Conservation (phyloP, 2,113 vertebrate genomes). For the Hassar affinis region DNA sequence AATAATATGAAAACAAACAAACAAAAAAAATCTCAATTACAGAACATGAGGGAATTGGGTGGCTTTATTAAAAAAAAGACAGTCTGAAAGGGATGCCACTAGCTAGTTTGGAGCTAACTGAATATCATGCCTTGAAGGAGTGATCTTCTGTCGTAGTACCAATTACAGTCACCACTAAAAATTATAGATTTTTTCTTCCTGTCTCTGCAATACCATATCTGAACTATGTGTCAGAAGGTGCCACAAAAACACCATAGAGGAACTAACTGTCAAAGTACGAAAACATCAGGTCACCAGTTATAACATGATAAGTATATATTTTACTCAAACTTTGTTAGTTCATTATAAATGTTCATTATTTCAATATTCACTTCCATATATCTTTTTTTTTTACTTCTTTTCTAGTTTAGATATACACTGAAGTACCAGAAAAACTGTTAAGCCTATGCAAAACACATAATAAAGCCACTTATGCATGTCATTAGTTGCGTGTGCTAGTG, state of each 20-base stretch:
- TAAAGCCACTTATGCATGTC: no score
- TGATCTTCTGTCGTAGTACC: constrained; percentile 67
- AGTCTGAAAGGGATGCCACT: constrained; percentile 16
- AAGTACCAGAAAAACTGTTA: no score
- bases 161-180: constrained; percentile 73
- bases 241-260: constrained; percentile 50
- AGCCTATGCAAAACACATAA: no score
- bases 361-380: neutral
- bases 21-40: neutral
- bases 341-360: neutral
- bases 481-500: no score
- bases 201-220: constrained; percentile 63
- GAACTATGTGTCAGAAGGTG: constrained; percentile 51
- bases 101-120: constrained; percentile 33
- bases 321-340: neutral
- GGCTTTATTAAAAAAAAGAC: neutral
- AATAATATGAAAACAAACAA: neutral
- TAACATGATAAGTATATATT: neutral
- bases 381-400: neutral
- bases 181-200: constrained; percentile 71
- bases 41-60: neutral
- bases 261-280: constrained; percentile 51
- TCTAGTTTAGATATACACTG: neutral
- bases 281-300: constrained; percentile 48
- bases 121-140: constrained; percentile 58